Base-by-base conservation (phyloP, 2,113 vertebrate species). In the Brachyistius frenatus region DNA sequence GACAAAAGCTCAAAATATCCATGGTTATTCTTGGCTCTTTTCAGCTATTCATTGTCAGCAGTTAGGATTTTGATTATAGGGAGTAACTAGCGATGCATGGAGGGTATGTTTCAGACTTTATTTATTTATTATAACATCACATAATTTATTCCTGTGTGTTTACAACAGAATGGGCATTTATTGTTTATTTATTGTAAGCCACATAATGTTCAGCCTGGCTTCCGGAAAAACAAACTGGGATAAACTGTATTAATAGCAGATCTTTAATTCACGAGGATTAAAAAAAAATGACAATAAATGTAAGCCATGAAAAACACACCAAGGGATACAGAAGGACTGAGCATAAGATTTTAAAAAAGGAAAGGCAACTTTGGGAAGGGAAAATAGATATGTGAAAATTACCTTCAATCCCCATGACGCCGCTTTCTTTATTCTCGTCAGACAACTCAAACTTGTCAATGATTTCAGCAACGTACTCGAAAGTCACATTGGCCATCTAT, bases 381-480 rank as follows among this genome's bases (percentile, higher is more conserved):
- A 79, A 75, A 54, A 44, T 47, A 35, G 41, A 63, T 23, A 41
- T 0, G 2, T 53, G 10, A 81, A 73, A 32, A 46, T 94, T 95
- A 99, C 98, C 98, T 95, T 99, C 98, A 78, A 99, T 96, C 52
- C 98, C 97, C 86, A 99, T 93, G 67, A 98, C 78, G 5, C 95
- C 95, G 72, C 94, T 95, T 63, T 93, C 92, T 93, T 97, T 99
- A 89, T 98, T 97, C 91, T 99, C 97, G 75, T 97, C 95, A 0
- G 96, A 96, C 65, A 96, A 91, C 87, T 99, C 98, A 90, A 99
- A 98, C 89, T 98, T 99, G 85, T 95, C 93, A 86, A 99, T 96
- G 89, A 99, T 94, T 91, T 99, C 97, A 88, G 96, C 93, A 68
- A 97, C 96, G 57, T 95, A 96, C 66, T 99, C 98, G 58, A 95